Base-by-base conservation (phyloP, 2,113 vertebrate genomes). In the Pipa parva region DNA sequence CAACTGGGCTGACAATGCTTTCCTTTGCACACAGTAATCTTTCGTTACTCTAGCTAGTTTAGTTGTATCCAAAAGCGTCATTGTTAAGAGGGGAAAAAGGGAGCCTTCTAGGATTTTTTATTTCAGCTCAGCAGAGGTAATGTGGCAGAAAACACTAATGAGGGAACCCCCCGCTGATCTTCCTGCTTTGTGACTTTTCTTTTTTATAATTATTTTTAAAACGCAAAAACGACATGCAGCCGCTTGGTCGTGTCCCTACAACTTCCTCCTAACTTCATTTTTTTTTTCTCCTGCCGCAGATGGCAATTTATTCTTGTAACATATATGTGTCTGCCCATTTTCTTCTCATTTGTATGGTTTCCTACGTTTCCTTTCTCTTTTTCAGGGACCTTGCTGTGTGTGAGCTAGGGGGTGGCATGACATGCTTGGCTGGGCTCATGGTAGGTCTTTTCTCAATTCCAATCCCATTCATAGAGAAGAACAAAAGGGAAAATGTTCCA, bases 401-500 rank as follows among this genome's bases (percentile, higher is more conserved):
- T 85, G 92, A 94, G 83, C 88, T 94, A 84, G 92, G 92, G 81
- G 92, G 92, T 88, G 92, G 92, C 82, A 93, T 93, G 92, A 92
- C 92, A 85, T 94, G 92, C 91, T 91, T 94, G 84, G 92, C 92
- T 88, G 92, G 92, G 79, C 91, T 94, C 83, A 93, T 93, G 92
- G 92, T 94, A 94, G 89, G 91, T 92, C 85, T 89, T 87, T 89
- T 89, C 87, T 90, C 88, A 85, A 88, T 88, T 87, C 87, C 88
- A 87, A 78, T 84, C 84, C 88, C 85, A 87, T 90, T 91, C 88
- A 90, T 74, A 78, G 73, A 73, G 79, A 81, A 75, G 84, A 84
- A 89, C 82, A 87, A 86, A 89, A 86, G 51, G 62, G 81, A 84
- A 84, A 89, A 88, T 85, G 82, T 85, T 89, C 84, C 82, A 86